Evolutionary conservation across 2,888 invertebrate genomes (phyloP).

Genomic region (Sesia bembeciformis): DNA sequence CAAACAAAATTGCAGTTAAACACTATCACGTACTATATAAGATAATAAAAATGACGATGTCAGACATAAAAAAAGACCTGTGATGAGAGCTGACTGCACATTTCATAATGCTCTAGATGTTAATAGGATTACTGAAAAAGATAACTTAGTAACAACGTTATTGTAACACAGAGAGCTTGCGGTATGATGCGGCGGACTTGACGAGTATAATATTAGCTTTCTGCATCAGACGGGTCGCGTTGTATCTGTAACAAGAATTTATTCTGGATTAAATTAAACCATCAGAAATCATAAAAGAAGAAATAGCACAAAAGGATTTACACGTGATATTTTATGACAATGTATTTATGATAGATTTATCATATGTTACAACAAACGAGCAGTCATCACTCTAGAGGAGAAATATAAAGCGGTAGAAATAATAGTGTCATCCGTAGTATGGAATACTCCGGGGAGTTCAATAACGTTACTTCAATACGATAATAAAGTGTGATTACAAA

Average conservation of each 20-base stretch:
- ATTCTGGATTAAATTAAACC: not conserved
- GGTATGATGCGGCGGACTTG: slow-evolving; percentile 20
- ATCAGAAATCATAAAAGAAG: no score
- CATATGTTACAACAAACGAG: no score
- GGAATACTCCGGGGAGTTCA: no score
- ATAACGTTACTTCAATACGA: no score
- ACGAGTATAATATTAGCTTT: slow-evolving; percentile 10
- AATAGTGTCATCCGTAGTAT: no score
- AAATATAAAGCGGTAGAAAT: no score
- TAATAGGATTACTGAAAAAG: slow-evolving; percentile 16
- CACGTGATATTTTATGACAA: no score
- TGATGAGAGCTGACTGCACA: slow-evolving; percentile 46
- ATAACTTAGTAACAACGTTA: slow-evolving; percentile 16
- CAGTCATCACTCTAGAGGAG: no score
- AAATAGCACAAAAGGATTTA: no score
- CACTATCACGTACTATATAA: slow-evolving; percentile 36
- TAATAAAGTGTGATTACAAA: no score
- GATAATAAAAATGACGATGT: slow-evolving; percentile 3
- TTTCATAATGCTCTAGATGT: slow-evolving; percentile 29
- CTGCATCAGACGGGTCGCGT: slow-evolving; percentile 36
- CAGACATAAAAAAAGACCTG: slow-evolving; percentile 7
- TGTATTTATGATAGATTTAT: no score
- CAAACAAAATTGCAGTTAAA: slow-evolving; percentile 42
- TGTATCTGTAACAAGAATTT: slow-evolving; percentile 55
- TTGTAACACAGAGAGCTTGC: slow-evolving; percentile 38